A percentile compares a stretch with the other conserved stretches of the same genome.
phyloP scores from a whole-genome alignment of 2,888 invertebrate species.

The Gortyna flavago region DNA sequence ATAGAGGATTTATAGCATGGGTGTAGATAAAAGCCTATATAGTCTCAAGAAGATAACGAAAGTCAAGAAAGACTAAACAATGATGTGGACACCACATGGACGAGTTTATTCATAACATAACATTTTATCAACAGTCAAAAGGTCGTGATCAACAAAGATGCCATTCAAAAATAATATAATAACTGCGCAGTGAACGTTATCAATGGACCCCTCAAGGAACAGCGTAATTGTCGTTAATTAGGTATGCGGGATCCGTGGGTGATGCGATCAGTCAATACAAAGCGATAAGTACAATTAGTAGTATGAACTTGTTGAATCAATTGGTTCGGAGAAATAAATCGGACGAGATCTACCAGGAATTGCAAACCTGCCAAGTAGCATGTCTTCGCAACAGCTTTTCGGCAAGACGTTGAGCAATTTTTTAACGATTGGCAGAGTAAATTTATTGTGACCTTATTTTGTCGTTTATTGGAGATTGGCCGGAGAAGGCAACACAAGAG shows the following conservation, averaged over 20 bases:
- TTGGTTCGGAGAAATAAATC: neutral
- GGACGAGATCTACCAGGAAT: neutral
- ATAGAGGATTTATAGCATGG: too few relatives aligned
- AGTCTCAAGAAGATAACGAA: neutral
- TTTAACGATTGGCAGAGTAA: neutral
- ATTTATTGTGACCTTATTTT: neutral
- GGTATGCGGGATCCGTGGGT: slow-evolving; percentile 13
- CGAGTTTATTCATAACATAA: slow-evolving; percentile 6
- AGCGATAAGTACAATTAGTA: slow-evolving; percentile 20
- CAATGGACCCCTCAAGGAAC: slow-evolving; percentile 52
- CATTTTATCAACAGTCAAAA: slow-evolving; percentile 56
- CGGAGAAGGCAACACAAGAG: neutral
- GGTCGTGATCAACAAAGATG: slow-evolving; percentile 61
- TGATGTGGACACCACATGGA: slow-evolving; percentile 1
- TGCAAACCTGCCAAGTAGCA: slow-evolving; percentile 9
- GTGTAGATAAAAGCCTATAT: too few relatives aligned
- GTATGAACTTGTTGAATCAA: slow-evolving; percentile 20
- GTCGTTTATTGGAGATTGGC: neutral
- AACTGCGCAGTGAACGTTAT: slow-evolving; percentile 62
- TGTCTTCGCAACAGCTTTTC: slow-evolving; percentile 5
- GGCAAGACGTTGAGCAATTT: neutral
- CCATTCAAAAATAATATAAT: slow-evolving; percentile 58
- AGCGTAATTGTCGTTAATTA: slow-evolving; percentile 51
- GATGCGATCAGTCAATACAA: slow-evolving; percentile 37
- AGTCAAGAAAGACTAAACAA: neutral